Percentiles rank a stretch among this genome's conserved stretches.
phyloP scores from a whole-genome alignment of 2,113 vertebrate genomes.

The Poeciliopsis occidentalis region DNA sequence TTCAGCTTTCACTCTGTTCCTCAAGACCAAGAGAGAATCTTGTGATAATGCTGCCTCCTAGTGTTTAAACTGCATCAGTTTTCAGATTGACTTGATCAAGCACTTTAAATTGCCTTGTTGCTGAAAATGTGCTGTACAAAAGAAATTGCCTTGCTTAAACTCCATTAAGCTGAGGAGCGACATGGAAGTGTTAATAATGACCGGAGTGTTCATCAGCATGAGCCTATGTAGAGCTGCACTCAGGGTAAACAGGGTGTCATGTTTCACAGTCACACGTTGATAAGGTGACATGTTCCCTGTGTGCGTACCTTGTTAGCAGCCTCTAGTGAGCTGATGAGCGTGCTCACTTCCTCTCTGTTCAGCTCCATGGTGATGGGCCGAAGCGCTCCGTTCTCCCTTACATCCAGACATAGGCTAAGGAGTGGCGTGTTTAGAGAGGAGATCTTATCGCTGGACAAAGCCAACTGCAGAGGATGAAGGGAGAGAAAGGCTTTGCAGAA shows the following conservation, averaged over 20 bases:
- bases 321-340: constrained; percentile 88
- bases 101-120: background rate
- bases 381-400: constrained; percentile 84
- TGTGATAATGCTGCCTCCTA: background rate
- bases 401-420: constrained; percentile 88
- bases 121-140: no score
- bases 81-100: background rate
- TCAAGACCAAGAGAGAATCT: background rate
- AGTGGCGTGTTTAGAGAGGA: constrained; percentile 91
- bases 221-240: background rate
- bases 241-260: background rate
- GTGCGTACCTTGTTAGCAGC: constrained; percentile 91
- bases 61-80: background rate
- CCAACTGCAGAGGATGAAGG: constrained; percentile 76
- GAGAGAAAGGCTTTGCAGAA: background rate
- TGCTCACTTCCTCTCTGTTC: constrained; percentile 90
- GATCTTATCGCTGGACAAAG: constrained; percentile 95
- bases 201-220: background rate
- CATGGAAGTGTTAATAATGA: background rate
- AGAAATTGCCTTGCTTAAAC: background rate
- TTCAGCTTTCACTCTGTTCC: background rate
- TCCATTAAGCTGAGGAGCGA: background rate
- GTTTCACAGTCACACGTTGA: background rate
- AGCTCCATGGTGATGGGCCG: constrained; percentile 88
- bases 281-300: background rate